Evolutionary conservation across 2,113 vertebrate species (phyloP).

Genomic region (Petaurus breviceps): DNA sequence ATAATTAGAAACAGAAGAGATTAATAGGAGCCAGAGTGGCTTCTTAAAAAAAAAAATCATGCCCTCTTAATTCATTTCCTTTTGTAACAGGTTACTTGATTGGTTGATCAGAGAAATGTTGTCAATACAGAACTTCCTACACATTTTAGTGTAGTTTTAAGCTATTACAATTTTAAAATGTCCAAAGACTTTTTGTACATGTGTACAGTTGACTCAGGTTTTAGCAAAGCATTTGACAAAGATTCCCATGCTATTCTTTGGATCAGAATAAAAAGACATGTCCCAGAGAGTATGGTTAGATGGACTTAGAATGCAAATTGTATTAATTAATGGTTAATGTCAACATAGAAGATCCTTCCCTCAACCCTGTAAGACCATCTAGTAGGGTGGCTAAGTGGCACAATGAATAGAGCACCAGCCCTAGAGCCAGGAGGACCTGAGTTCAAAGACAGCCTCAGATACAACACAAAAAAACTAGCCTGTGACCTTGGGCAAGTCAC

Average conservation of each 20-base stretch:
- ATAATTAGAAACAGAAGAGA: neutral
- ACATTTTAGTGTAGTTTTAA: neutral
- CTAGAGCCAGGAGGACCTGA: no score
- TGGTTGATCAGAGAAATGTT: neutral
- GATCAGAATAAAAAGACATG: neutral
- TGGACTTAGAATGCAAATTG: neutral
- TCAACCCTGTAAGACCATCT: neutral
- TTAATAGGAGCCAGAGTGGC: neutral
- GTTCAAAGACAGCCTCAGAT: no score
- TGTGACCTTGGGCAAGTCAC: no score
- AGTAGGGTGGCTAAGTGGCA: no score
- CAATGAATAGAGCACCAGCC: no score
- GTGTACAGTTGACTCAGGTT: neutral
- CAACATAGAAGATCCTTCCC: neutral
- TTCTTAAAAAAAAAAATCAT: no score
- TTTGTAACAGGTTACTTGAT: neutral
- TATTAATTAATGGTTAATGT: neutral
- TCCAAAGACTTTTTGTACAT: neutral
- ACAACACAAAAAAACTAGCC: no score
- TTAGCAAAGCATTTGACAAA: neutral
- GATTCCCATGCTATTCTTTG: neutral
- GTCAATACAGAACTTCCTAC: neutral
- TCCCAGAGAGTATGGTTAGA: neutral
- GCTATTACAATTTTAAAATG: neutral
- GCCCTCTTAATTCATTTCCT: neutral